phyloP scores from a whole-genome alignment of 2,797 vertebrate species.

The Chiroxiphia lanceolata region DNA sequence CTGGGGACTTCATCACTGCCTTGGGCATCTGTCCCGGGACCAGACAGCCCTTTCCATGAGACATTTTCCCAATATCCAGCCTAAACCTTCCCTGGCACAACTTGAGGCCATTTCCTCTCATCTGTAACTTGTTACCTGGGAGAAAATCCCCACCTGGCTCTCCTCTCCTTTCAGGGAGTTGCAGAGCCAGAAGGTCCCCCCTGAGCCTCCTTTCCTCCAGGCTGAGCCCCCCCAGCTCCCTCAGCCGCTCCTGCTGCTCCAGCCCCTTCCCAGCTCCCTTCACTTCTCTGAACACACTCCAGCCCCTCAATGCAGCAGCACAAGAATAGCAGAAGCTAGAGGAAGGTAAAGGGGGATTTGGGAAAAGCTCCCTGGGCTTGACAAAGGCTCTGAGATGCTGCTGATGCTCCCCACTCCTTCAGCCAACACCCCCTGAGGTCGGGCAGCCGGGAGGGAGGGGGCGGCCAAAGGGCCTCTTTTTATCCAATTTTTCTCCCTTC shows the following conservation, averaged over 20 bases:
- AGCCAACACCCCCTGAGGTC: neutral
- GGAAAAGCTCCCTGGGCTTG: neutral
- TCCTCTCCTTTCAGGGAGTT: neutral
- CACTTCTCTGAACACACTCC: neutral
- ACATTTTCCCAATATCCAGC: neutral
- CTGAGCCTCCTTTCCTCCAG: neutral
- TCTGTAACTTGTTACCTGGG: neutral
- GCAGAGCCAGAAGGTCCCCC: neutral
- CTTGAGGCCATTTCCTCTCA: accelerated
- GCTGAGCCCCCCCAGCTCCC: neutral
- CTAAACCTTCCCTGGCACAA: accelerated
- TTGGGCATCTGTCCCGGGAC: neutral
- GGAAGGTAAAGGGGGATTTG: neutral
- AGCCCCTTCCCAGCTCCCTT: accelerated
- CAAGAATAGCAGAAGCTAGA: neutral
- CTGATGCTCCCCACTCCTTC: neutral
- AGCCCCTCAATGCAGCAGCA: neutral
- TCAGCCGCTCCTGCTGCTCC: accelerated
- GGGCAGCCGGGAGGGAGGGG: neutral
- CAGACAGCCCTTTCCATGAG: neutral
- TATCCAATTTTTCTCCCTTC: neutral
- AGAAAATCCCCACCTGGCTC: neutral
- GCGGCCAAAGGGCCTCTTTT: accelerated
- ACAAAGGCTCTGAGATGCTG: neutral
- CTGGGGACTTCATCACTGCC: neutral